A percentile compares a stretch with the other conserved stretches of the same genome.
Conservation (phyloP, 2,113 vertebrate species). For the Ochotona curzoniae region DNA sequence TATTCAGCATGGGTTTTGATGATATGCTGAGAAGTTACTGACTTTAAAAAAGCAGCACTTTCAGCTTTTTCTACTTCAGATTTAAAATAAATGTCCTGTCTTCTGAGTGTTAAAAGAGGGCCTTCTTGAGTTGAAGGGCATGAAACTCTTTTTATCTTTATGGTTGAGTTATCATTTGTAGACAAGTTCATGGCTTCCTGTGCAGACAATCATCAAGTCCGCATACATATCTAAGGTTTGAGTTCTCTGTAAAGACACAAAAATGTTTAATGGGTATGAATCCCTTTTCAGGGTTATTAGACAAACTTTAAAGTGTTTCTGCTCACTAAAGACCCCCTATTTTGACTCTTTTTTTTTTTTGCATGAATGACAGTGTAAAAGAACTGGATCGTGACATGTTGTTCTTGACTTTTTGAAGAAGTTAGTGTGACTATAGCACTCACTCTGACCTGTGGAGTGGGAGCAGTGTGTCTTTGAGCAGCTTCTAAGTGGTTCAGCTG, state of each 20-base stretch:
- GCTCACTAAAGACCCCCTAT: slow-evolving; percentile 18
- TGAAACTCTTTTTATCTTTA: slow-evolving; percentile 33
- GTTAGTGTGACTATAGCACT: not conserved
- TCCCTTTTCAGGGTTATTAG: slow-evolving; percentile 18
- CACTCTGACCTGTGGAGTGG: not conserved
- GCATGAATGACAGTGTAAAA: not conserved
- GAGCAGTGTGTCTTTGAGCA: accelerated
- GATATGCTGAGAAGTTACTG: not conserved
- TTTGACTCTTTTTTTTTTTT: not conserved
- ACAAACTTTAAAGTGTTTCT: slow-evolving; percentile 21
- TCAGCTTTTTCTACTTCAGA: slow-evolving; percentile 20
- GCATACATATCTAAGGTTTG: slow-evolving; percentile 27
- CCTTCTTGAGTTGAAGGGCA: slow-evolving; percentile 28
- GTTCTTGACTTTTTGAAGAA: not conserved
- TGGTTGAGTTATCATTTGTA: slow-evolving; percentile 41
- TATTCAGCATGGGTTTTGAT: not conserved
- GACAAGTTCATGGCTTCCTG: slow-evolving; percentile 68
- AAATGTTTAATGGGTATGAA: not conserved
- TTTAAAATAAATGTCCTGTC: slow-evolving; percentile 29
- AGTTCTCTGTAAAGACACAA: slow-evolving; percentile 34
- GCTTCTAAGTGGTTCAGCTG: not conserved
- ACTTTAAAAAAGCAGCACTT: not conserved
- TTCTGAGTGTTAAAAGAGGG: slow-evolving; percentile 13
- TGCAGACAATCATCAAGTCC: slow-evolving; percentile 65
- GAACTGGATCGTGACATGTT: not conserved